A percentile compares a stretch with the other conserved stretches of the same genome.
phyloP scores from a whole-genome alignment of 1,140 invertebrate genomes.

The Saccostrea glomerata region DNA sequence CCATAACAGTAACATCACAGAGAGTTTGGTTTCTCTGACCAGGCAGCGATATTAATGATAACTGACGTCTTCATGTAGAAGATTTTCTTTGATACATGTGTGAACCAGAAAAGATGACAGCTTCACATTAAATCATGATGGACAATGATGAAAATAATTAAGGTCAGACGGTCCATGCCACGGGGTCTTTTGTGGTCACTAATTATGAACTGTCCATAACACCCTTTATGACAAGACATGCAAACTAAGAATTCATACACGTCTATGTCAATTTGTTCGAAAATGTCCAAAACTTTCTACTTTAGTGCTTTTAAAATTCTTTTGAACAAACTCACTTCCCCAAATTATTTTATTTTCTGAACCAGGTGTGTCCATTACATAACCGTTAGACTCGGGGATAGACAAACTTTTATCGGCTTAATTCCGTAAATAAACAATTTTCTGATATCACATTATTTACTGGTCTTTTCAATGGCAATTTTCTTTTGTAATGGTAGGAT shows the following conservation, averaged over 20 bases:
- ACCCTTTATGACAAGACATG: conserved; percentile 9
- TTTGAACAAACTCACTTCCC: neutral
- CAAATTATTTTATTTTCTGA: neutral
- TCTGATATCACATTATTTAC: conserved; percentile 34
- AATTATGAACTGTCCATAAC: conserved; percentile 24
- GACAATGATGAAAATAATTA: conserved; percentile 36
- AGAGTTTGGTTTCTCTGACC: neutral
- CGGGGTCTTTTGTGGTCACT: conserved; percentile 28
- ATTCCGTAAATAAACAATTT: conserved; percentile 28
- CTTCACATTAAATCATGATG: conserved; percentile 34
- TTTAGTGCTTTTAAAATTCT: neutral
- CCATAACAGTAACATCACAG: neutral
- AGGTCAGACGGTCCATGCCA: conserved; percentile 20
- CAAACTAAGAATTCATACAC: neutral
- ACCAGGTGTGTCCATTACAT: conserved; percentile 7
- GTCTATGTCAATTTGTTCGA: neutral
- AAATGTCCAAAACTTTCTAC: neutral
- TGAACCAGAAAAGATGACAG: conserved; percentile 2
- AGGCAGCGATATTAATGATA: conserved; percentile 25
- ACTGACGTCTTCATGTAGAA: conserved; percentile 7
- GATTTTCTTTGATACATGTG: conserved; percentile 14
- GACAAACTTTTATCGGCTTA: conserved; percentile 30
- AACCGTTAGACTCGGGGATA: neutral
- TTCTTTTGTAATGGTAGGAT: conserved; percentile 13
- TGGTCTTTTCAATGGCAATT: conserved; percentile 36